Base-by-base conservation (phyloP, 2,888 invertebrate genomes). In the Sialis fuliginosa region DNA sequence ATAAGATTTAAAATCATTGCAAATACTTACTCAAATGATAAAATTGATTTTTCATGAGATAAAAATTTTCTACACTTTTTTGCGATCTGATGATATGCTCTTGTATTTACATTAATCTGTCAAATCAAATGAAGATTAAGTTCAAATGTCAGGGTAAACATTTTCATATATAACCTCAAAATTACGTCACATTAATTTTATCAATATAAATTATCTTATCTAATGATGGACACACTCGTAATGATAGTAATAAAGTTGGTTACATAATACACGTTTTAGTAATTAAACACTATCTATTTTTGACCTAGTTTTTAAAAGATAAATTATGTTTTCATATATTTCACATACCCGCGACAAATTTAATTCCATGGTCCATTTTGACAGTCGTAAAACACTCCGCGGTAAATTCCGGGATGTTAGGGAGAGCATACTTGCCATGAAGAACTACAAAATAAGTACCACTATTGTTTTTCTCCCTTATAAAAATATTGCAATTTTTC, bases 401-500 rank as follows among this genome's bases (percentile, higher is more conserved):
- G 66, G 66, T 55, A 70, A 53, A 55, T 61, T 65, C 52, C 71
- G 65, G 53, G 67, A 61, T 52, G 68, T 63, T 55, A 69, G 57
- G 48, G 65, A 65, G 53, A 72, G 62, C 62, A 72, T 62, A 51
- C 66, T 66, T 57, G 68, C 65, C 69, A 70, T 69, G 9, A 10
- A 22, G 22, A 22, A 22, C 22, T 22, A 22, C 22, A 22, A 22
- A 22, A 22, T 22, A 22, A 22, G 22, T 22, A 22, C 22, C 22
- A 22, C 22, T 22, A 22, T 22, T 22, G 22, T 22, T 22, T 22
- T 22, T 22, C 22, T 22, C 22, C 22, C 22, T 22, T 22, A 22
- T 22, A 22, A 22, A 22, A 22, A 22, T 22, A 22, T 22, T 22
- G 22, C 22, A 22, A 22, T 22, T 22, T 22, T 22, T 22, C 22